phyloP scores from a whole-genome alignment of 2,888 invertebrate species.

The Macropis europaea region DNA sequence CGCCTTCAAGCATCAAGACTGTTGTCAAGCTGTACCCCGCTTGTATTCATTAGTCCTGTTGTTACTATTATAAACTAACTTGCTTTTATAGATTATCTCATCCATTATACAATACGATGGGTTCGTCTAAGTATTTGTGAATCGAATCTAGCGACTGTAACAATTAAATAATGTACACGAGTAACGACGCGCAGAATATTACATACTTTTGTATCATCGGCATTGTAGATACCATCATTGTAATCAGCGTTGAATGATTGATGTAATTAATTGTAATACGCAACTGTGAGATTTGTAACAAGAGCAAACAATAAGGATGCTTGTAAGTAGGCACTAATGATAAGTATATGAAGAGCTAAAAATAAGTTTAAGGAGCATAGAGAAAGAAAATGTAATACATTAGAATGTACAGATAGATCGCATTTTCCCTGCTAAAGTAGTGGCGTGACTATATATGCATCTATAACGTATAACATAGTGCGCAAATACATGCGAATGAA shows the following conservation, averaged over 20 bases:
- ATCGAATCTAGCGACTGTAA: slow-evolving; percentile 19
- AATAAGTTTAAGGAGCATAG: slow-evolving; percentile 24
- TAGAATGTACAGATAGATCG: slow-evolving; percentile 54
- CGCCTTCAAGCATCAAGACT: too few species aligned
- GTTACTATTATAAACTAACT: too few species aligned
- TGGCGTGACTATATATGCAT: slow-evolving; percentile 48
- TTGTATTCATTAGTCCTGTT: too few species aligned
- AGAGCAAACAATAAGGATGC: slow-evolving; percentile 40
- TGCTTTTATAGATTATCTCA: too few species aligned
- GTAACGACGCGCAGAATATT: slow-evolving; percentile 27
- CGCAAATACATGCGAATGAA: slow-evolving; percentile 11
- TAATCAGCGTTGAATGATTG: slow-evolving; percentile 30
- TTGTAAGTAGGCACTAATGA: slow-evolving; percentile 26
- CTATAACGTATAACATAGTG: background rate
- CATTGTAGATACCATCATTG: slow-evolving; percentile 61
- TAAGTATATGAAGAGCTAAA: background rate
- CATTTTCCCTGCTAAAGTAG: slow-evolving; percentile 50
- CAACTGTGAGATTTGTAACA: slow-evolving; percentile 44
- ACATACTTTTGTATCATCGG: slow-evolving; percentile 59
- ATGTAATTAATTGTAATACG: slow-evolving; percentile 35
- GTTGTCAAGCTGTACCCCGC: too few species aligned
- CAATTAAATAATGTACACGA: slow-evolving; percentile 30
- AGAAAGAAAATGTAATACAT: slow-evolving; percentile 22
- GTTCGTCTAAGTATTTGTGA: background rate
- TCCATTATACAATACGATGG: background rate